Evolutionary conservation across 2,797 vertebrate species (phyloP).

Genomic region (Notolepis coatsorum): DNA sequence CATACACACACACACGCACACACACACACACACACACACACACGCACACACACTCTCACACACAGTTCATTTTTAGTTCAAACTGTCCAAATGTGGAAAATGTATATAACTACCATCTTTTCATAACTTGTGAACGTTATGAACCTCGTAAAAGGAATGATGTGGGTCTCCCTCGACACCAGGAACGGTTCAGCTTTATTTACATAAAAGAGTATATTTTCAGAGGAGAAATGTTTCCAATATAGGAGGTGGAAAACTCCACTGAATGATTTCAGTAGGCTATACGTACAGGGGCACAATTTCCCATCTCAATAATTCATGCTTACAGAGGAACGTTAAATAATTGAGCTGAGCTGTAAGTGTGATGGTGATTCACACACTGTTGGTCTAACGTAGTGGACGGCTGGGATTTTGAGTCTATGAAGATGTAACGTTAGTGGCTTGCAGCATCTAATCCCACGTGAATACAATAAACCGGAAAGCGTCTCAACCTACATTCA

Average conservation of each 20-base stretch:
- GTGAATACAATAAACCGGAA: too few species aligned
- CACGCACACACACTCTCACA: too few species aligned
- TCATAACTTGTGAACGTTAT: not conserved
- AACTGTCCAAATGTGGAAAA: not conserved
- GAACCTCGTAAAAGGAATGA: not conserved
- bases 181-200: not conserved
- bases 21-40: too few species aligned
- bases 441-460: too few species aligned
- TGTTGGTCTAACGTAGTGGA: constrained; percentile 30
- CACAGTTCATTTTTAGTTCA: not conserved
- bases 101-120: not conserved
- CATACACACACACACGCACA: too few species aligned
- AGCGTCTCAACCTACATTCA: too few species aligned
- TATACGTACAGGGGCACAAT: constrained; percentile 35
- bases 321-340: constrained; percentile 60
- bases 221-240: constrained; percentile 8
- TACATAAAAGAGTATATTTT: not conserved
- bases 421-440: not conserved
- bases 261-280: constrained; percentile 9
- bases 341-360: constrained; percentile 66
- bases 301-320: constrained; percentile 69
- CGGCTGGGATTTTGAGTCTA: constrained; percentile 5
- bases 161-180: not conserved
- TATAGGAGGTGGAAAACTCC: constrained; percentile 35
- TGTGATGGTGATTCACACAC: constrained; percentile 36